A percentile compares a stretch with the other conserved stretches of the same genome.
Evolutionary conservation across 2,888 invertebrate genomes (phyloP).

Genomic region (Lamellibrachia satsuma): DNA sequence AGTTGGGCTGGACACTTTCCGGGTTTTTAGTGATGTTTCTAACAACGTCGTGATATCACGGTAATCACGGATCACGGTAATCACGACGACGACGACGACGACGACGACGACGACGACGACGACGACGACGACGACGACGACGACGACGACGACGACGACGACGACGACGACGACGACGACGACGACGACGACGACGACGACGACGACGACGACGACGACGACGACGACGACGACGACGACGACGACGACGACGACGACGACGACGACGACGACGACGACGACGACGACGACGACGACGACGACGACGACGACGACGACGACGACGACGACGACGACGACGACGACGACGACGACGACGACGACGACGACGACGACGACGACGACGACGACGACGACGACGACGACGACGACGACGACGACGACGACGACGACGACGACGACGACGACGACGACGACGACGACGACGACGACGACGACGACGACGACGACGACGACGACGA

Average conservation of each 20-base stretch:
- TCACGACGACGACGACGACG: not conserved
- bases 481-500: not conserved
- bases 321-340: not conserved
- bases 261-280: not conserved
- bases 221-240: not conserved
- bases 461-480: not conserved
- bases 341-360: not conserved
- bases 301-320: not conserved
- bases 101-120: not conserved
- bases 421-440: not conserved
- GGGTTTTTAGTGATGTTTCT: too few relatives aligned
- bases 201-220: not conserved
- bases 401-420: not conserved
- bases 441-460: not conserved
- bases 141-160: not conserved
- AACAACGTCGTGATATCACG: too few relatives aligned
- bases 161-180: not conserved
- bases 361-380: not conserved
- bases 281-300: not conserved
- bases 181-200: not conserved
- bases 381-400: not conserved
- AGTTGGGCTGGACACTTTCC: too few relatives aligned
- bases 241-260: not conserved
- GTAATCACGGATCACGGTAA: not conserved
- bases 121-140: not conserved